phyloP scores from a whole-genome alignment of 1,140 invertebrate species.

The Ceratitis capitata region DNA sequence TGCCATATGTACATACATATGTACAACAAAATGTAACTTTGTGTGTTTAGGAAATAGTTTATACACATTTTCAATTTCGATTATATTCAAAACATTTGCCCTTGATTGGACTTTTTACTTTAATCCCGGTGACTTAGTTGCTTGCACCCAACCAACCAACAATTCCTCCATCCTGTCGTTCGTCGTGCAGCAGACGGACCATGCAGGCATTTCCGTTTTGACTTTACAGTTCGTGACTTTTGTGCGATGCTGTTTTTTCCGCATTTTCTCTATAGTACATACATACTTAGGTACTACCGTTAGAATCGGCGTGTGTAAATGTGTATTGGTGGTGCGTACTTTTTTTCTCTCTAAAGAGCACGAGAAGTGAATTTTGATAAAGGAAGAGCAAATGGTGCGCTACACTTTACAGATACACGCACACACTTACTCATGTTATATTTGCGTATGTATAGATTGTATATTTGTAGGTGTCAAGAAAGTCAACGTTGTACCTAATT shows the following conservation, averaged over 20 bases:
- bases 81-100: constrained; percentile 46
- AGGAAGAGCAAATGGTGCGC: constrained; percentile 7
- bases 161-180: background rate
- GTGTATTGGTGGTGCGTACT: background rate
- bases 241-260: constrained; percentile 29
- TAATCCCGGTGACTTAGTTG: constrained; percentile 39
- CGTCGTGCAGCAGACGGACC: background rate
- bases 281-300: background rate
- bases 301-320: background rate
- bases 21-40: background rate
- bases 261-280: background rate
- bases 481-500: constrained; percentile 36
- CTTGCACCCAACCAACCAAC: constrained; percentile 27
- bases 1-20: background rate
- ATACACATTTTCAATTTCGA: constrained; percentile 39
- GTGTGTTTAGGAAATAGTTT: background rate
- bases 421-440: background rate
- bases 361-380: background rate
- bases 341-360: background rate
- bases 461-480: background rate
- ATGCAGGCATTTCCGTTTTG: constrained; percentile 41
- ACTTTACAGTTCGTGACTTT: constrained; percentile 43
- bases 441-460: background rate
- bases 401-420: background rate
- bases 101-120: constrained; percentile 44